Conservation (phyloP, 2,888 invertebrate genomes). For the Dolichopus griseipennis region DNA sequence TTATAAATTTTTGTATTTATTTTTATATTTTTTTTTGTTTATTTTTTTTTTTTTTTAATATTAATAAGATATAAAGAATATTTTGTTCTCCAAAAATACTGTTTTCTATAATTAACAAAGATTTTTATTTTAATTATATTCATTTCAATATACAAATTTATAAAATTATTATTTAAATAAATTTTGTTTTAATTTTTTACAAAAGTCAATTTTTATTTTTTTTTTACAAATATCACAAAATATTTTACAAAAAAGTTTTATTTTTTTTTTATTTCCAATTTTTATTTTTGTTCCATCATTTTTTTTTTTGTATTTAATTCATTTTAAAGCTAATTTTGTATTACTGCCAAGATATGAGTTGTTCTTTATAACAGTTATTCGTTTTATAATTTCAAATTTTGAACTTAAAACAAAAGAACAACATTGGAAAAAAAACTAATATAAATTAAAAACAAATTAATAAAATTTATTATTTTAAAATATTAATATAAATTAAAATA, state of each 20-base stretch:
- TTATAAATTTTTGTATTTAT: neutral
- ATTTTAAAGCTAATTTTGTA: neutral
- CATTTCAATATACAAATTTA: too few relatives aligned
- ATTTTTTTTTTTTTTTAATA: neutral
- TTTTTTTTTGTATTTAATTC: too few relatives aligned
- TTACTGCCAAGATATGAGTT: too few relatives aligned
- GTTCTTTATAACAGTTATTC: too few relatives aligned
- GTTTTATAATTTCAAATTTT: too few relatives aligned
- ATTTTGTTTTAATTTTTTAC: neutral
- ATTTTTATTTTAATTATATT: neutral
- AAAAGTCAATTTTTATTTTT: neutral
- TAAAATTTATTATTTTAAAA: too few relatives aligned
- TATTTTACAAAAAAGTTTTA: neutral
- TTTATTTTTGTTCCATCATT: neutral
- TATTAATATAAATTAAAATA: too few relatives aligned
- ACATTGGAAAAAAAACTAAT: too few relatives aligned
- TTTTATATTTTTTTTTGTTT: neutral
- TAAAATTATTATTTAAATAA: too few relatives aligned
- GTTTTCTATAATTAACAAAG: constrained; percentile 4
- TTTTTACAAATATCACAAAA: neutral
- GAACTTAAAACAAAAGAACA: too few relatives aligned
- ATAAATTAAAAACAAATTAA: too few relatives aligned
- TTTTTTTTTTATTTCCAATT: neutral
- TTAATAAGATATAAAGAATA: neutral
- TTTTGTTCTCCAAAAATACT: constrained; percentile 6